These are phyloP conservation scores for Troides aeacus DNA, from an alignment of 2,888 invertebrate genomes.

Conservation along the genomic window DNA sequence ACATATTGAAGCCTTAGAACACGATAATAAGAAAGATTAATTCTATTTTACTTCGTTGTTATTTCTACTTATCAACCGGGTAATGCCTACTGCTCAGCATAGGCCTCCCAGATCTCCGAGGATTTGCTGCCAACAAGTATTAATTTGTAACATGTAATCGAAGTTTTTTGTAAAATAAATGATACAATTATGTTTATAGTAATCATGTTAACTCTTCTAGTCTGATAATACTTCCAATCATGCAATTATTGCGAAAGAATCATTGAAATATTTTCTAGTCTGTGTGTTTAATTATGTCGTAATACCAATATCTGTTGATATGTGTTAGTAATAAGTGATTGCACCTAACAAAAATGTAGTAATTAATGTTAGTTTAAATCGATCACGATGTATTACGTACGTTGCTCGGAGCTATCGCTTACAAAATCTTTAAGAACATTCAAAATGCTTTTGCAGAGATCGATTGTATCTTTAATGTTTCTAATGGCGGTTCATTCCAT, in stretches of 20 bases:
- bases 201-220: no score
- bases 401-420: slow-evolving; percentile 16
- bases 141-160: no score
- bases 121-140: no score
- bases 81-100: no score
- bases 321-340: not conserved
- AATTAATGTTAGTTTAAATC: slow-evolving; percentile 11
- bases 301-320: not conserved
- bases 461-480: slow-evolving; percentile 28
- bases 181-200: no score
- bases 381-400: slow-evolving; percentile 5
- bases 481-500: slow-evolving; percentile 32
- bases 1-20: no score
- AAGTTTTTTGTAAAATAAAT: no score
- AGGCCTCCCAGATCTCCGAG: no score
- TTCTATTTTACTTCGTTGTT: no score
- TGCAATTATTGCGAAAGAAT: not conserved
- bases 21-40: no score
- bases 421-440: slow-evolving; percentile 20
- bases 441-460: slow-evolving; percentile 33
- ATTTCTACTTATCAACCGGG: no score
- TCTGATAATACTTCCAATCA: no score
- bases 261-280: not conserved
- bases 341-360: not conserved
- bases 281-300: not conserved